Conservation (phyloP, 2,113 vertebrate species). For the Triplophysa dalaica region DNA sequence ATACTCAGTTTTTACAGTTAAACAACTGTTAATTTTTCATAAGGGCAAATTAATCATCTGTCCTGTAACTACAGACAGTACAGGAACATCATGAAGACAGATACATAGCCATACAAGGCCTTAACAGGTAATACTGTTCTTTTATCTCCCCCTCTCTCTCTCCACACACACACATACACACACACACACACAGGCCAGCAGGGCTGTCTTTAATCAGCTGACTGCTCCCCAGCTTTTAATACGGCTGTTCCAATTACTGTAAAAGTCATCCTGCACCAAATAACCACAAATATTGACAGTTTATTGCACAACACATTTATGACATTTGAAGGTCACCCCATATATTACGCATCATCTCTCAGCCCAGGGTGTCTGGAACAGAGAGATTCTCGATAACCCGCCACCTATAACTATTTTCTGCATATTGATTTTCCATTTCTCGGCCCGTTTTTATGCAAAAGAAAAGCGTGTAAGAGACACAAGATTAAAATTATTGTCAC, state of each 20-base stretch:
- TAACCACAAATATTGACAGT: conserved; percentile 99
- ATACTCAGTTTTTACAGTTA: too few species aligned
- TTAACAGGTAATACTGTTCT: conserved; percentile 20
- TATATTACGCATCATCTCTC: conserved; percentile 97
- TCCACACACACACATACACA: conserved; percentile 39
- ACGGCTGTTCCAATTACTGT: conserved; percentile 99
- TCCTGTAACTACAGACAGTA: conserved; percentile 26
- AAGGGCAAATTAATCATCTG: neutral
- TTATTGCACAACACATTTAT: conserved; percentile 99
- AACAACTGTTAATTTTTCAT: too few species aligned
- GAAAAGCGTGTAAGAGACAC: conserved; percentile 68
- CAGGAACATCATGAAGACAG: conserved; percentile 21
- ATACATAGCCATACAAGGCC: conserved; percentile 4
- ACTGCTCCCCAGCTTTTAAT: conserved; percentile 98
- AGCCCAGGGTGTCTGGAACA: conserved; percentile 86
- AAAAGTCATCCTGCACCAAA: conserved; percentile 99
- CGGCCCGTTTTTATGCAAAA: conserved; percentile 69
- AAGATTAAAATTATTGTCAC: conserved; percentile 69
- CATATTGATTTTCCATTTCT: conserved; percentile 74
- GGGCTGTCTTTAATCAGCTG: conserved; percentile 94
- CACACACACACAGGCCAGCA: conserved; percentile 64
- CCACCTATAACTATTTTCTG: conserved; percentile 81
- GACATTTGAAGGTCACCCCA: conserved; percentile 99
- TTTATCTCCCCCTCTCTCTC: neutral
- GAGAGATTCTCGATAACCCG: conserved; percentile 86